A percentile compares a stretch with the other conserved stretches of the same genome.
These are phyloP conservation scores for Glaucopsyche alexis DNA, from an alignment of 2,888 invertebrate species.

Conservation along the genomic window DNA sequence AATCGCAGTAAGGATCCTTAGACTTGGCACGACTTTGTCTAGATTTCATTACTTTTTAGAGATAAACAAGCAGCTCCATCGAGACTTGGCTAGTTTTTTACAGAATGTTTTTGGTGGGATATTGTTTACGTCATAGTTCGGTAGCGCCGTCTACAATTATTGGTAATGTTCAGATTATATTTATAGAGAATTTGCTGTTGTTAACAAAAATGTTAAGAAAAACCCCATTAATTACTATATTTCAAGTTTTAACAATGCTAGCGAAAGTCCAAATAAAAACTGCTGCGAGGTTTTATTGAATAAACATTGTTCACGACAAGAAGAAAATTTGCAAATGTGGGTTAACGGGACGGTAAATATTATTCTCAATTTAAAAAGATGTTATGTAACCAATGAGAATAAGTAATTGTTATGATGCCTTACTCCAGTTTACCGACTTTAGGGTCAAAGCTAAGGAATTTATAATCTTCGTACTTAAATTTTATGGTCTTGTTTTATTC, in stretches of 20 bases:
- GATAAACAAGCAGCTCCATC: too few species aligned
- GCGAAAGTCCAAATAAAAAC: conserved; percentile 1
- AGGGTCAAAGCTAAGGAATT: not conserved
- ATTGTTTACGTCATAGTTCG: too few species aligned
- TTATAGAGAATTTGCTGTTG: not conserved
- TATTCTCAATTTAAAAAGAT: conserved; percentile 4
- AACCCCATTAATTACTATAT: not conserved
- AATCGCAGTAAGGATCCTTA: too few species aligned
- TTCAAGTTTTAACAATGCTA: not conserved
- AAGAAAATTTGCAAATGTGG: conserved; percentile 1
- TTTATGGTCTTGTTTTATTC: not conserved
- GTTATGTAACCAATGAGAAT: conserved; percentile 18
- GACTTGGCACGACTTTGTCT: too few species aligned
- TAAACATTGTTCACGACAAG: not conserved
- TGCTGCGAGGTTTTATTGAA: not conserved
- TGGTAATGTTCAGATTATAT: too few species aligned
- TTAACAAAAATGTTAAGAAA: not conserved
- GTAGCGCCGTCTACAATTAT: too few species aligned
- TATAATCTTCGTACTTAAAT: not conserved
- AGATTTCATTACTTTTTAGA: too few species aligned
- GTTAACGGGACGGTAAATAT: conserved; percentile 19
- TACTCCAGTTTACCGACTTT: conserved; percentile 16
- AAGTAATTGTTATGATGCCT: conserved; percentile 12
- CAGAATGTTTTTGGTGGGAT: too few species aligned
- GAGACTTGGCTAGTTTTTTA: too few species aligned